Evolutionary conservation across 1,140 invertebrate species (phyloP).

Genomic region (Aethina tumida): DNA sequence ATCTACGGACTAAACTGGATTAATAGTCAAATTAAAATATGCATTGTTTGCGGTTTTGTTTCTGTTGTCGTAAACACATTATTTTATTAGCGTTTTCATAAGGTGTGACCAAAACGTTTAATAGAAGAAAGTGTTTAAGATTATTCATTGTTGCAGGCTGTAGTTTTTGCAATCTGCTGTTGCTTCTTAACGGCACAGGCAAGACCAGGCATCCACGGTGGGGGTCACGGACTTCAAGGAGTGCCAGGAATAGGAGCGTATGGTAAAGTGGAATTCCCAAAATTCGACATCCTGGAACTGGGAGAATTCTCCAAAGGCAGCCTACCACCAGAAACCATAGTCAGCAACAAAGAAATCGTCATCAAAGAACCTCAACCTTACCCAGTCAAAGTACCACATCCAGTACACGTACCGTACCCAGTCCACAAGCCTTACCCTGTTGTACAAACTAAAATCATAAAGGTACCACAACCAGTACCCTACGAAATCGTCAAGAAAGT

Average conservation of each 20-base stretch:
- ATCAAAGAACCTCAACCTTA: constrained; percentile 24
- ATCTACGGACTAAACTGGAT: no score
- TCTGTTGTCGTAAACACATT: no score
- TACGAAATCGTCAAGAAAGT: constrained; percentile 24
- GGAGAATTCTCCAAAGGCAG: constrained; percentile 23
- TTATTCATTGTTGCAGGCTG: constrained; percentile 12
- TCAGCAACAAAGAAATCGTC: constrained; percentile 14
- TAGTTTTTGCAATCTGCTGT: constrained; percentile 21
- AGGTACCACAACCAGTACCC: constrained; percentile 20
- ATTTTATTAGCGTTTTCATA: no score
- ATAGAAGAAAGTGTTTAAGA: no score
- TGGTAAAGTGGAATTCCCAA: constrained; percentile 21
- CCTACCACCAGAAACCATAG: constrained; percentile 21
- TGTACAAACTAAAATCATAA: constrained; percentile 22
- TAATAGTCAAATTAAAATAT: no score
- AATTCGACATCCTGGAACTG: constrained; percentile 24
- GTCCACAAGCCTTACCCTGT: constrained; percentile 27
- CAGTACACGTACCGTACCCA: constrained; percentile 30
- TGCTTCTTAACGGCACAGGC: constrained; percentile 18
- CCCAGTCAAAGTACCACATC: constrained; percentile 24
- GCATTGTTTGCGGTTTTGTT: no score
- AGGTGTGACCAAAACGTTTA: no score
- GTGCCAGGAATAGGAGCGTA: constrained; percentile 22
- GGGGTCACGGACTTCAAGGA: constrained; percentile 7
- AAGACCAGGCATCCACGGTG: constrained; percentile 11